phyloP scores from a whole-genome alignment of 2,888 invertebrate genomes.

The Bruchidius siliquastri region DNA sequence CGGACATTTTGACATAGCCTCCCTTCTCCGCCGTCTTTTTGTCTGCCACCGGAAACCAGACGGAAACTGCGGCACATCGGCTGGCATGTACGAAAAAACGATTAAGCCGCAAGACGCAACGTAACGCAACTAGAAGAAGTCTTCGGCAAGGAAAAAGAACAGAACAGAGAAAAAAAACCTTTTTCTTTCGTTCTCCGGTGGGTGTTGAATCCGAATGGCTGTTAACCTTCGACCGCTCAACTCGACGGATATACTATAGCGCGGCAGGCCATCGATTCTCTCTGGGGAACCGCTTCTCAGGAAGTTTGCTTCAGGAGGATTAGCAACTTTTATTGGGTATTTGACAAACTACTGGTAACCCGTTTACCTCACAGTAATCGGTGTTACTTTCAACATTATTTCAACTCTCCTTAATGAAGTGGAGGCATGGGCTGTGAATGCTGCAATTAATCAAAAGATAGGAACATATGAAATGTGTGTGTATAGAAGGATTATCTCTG shows the following conservation, averaged over 20 bases:
- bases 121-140: not conserved
- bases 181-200: conserved; percentile 14
- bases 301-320: conserved; percentile 20
- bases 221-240: conserved; percentile 40
- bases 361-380: too few species aligned
- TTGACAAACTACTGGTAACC: too few species aligned
- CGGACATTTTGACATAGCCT: not conserved
- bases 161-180: not conserved
- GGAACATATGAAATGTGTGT: too few species aligned
- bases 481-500: too few species aligned
- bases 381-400: too few species aligned
- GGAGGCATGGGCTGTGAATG: too few species aligned
- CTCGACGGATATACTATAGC: conserved; percentile 25
- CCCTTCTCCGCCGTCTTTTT: not conserved
- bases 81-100: not conserved
- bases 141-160: not conserved
- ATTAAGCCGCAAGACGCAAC: not conserved
- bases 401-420: too few species aligned
- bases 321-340: too few species aligned
- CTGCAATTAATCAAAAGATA: too few species aligned
- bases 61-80: not conserved
- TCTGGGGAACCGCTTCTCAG: conserved; percentile 43
- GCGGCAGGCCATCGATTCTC: conserved; percentile 30
- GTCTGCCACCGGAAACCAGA: not conserved
- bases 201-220: conserved; percentile 39